Evolutionary conservation across 2,888 invertebrate genomes (phyloP).

Genomic region (Clepsis dumicolana): DNA sequence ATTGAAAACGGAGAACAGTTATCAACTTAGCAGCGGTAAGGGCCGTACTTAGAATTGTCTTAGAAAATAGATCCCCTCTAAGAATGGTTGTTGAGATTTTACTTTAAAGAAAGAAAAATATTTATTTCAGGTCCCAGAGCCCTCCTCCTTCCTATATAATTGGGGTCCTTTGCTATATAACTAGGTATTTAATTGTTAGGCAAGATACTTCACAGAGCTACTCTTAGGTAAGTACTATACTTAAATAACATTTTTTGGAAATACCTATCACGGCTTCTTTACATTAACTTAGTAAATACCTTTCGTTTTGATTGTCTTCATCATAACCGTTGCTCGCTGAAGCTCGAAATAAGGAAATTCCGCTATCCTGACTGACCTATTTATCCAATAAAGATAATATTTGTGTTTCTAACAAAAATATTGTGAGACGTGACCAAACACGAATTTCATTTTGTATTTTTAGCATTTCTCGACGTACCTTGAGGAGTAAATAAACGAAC

Average conservation of each 20-base stretch:
- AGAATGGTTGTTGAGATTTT: too few relatives aligned
- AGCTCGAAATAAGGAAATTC: slow-evolving; percentile 28
- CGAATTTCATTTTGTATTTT: slow-evolving; percentile 24
- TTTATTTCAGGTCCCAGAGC: too few relatives aligned
- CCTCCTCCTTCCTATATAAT: too few relatives aligned
- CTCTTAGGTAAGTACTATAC: too few relatives aligned
- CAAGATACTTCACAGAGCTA: background rate
- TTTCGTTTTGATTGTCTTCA: slow-evolving; percentile 16
- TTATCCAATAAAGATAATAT: slow-evolving; percentile 35
- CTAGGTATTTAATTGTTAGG: background rate
- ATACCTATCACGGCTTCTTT: background rate
- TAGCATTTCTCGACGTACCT: slow-evolving; percentile 13
- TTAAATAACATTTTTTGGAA: background rate
- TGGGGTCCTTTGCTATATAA: too few relatives aligned
- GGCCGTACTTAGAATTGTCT: background rate
- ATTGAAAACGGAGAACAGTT: slow-evolving; percentile 19
- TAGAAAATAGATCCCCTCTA: too few relatives aligned
- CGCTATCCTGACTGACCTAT: slow-evolving; percentile 16
- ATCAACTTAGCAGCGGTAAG: background rate
- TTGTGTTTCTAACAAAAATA: slow-evolving; percentile 24
- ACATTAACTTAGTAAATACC: slow-evolving; percentile 8
- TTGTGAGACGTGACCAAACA: slow-evolving; percentile 18
- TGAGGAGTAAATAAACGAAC: background rate
- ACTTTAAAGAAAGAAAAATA: too few relatives aligned
- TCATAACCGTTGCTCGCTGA: slow-evolving; percentile 15